Percentiles rank a stretch among this genome's conserved stretches.
Conservation (phyloP, 1,140 invertebrate species). For the Wasmannia auropunctata region DNA sequence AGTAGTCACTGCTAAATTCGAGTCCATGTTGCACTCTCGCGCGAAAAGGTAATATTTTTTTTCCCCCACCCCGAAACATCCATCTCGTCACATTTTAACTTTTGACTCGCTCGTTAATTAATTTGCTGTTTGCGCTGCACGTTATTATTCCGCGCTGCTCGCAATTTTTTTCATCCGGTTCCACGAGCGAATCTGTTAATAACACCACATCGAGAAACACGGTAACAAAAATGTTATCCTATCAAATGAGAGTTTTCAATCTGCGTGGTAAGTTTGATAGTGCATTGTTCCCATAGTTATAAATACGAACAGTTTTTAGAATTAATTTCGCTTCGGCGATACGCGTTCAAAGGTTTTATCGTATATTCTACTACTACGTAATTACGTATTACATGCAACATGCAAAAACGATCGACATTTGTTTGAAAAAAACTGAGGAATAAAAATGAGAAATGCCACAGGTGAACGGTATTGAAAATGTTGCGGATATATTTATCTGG, state of each 20-base stretch:
- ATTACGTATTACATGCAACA: not conserved
- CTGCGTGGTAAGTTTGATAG: slow-evolving; percentile 13
- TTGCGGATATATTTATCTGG: not conserved
- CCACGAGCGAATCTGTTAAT: not conserved
- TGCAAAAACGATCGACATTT: not conserved
- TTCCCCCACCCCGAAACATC: not conserved
- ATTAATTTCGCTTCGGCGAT: not conserved
- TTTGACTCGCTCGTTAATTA: slow-evolving; percentile 39
- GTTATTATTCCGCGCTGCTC: slow-evolving; percentile 36
- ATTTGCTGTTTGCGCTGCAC: slow-evolving; percentile 33
- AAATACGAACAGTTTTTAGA: slow-evolving; percentile 28
- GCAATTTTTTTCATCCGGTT: not conserved
- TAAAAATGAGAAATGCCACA: not conserved
- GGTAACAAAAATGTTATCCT: slow-evolving; percentile 18
- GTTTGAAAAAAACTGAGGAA: not conserved
- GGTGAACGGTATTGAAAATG: not conserved
- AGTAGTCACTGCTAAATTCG: slow-evolving; percentile 24
- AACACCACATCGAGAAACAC: not conserved
- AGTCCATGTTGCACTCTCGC: not conserved
- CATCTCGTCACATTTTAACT: slow-evolving; percentile 36
- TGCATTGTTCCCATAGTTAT: not conserved
- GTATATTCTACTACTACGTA: not conserved
- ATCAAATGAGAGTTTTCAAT: slow-evolving; percentile 37
- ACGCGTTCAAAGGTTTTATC: not conserved
- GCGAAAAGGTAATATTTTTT: slow-evolving; percentile 25